Conservation (phyloP, 1,140 invertebrate genomes). For the Thereuonema tuberculata region DNA sequence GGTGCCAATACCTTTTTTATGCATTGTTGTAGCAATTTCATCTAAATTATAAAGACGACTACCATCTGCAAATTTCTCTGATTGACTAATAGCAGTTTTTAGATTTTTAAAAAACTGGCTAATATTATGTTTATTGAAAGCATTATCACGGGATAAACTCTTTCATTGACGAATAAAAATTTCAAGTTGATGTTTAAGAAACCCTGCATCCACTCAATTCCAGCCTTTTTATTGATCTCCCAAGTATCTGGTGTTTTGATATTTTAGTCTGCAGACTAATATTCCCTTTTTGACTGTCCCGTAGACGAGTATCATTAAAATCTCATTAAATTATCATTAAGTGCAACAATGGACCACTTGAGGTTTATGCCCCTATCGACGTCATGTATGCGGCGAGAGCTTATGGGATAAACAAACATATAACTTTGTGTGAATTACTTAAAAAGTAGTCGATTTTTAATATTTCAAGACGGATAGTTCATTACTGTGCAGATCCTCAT, state of each 20-base stretch:
- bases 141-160: slow-evolving; percentile 20
- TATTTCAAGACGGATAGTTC: too few relatives aligned
- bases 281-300: too few relatives aligned
- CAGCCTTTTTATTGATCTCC: slow-evolving; percentile 26
- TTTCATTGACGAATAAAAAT: slow-evolving; percentile 30
- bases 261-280: too few relatives aligned
- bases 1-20: not conserved
- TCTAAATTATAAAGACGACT: not conserved
- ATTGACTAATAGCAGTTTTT: not conserved
- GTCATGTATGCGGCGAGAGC: too few relatives aligned
- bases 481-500: too few relatives aligned
- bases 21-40: not conserved
- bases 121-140: slow-evolving; percentile 9
- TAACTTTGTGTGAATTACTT: too few relatives aligned
- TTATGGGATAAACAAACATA: too few relatives aligned
- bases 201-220: slow-evolving; percentile 31
- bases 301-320: too few relatives aligned
- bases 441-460: too few relatives aligned
- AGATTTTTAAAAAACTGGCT: slow-evolving; percentile 9
- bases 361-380: too few relatives aligned
- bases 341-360: too few relatives aligned
- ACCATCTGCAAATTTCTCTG: slow-evolving; percentile 17
- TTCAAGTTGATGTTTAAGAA: slow-evolving; percentile 32
- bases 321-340: too few relatives aligned
- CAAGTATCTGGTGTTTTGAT: slow-evolving; percentile 24